Percentiles rank a stretch among this genome's conserved stretches.
These are phyloP conservation scores for Perccottus glenii DNA, from an alignment of 2,113 vertebrate species.

Conservation along the genomic window DNA sequence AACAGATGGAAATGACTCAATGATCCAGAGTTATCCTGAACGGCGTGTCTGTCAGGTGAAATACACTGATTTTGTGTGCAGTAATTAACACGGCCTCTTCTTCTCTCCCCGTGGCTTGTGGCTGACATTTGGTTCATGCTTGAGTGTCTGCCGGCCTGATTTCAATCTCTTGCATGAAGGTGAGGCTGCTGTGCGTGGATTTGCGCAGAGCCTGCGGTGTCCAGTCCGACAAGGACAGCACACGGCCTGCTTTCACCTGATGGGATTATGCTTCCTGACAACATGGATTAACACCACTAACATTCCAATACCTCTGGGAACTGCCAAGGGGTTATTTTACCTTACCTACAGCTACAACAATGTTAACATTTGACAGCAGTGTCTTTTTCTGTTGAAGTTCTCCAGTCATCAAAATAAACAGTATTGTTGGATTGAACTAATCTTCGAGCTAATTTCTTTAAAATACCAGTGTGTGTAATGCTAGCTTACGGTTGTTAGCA, in stretches of 20 bases:
- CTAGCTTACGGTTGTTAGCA: no score
- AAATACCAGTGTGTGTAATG: no score
- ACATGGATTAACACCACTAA: slow-evolving; percentile 66
- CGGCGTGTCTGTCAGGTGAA: slow-evolving; percentile 63
- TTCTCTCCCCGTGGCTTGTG: slow-evolving; percentile 72
- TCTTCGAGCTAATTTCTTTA: slow-evolving; percentile 30
- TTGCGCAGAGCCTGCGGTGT: slow-evolving; percentile 46
- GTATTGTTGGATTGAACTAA: not conserved
- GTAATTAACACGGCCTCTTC: slow-evolving; percentile 80
- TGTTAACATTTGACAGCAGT: not conserved
- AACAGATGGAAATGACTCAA: slow-evolving; percentile 67
- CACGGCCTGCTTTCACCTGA: slow-evolving; percentile 56
- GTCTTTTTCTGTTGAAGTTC: not conserved
- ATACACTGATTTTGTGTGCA: slow-evolving; percentile 54
- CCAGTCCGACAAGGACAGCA: slow-evolving; percentile 67
- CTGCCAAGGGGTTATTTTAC: slow-evolving; percentile 2
- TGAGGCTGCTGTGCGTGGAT: slow-evolving; percentile 51
- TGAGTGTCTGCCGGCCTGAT: slow-evolving; percentile 80
- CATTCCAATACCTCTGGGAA: not conserved
- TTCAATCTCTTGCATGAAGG: slow-evolving; percentile 82
- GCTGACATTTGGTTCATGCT: slow-evolving; percentile 86
- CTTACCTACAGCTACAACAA: not conserved
- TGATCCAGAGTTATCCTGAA: slow-evolving; percentile 68
- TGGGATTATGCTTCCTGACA: slow-evolving; percentile 77
- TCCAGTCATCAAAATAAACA: not conserved